A percentile compares a stretch with the other conserved stretches of the same genome.
Evolutionary conservation across 2,888 invertebrate species (phyloP).

Genomic region (Trilocha varians): DNA sequence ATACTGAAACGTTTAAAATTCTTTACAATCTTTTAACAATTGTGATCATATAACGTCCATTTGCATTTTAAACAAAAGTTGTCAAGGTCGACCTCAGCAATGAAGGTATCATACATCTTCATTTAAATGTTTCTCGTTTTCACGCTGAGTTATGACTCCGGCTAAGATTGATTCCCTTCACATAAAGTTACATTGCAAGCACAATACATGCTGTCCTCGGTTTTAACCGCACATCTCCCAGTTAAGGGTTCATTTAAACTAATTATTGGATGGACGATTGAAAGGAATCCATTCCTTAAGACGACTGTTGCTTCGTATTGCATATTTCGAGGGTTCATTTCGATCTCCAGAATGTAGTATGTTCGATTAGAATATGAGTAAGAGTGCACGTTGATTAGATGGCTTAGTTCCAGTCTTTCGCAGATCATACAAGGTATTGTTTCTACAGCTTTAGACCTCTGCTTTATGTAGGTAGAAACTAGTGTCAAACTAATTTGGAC

Average conservation of each 20-base stretch:
- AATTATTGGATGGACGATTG: conserved; percentile 70
- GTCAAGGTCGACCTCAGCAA: too few relatives aligned
- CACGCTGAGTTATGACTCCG: too few relatives aligned
- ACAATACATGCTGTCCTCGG: conserved; percentile 32
- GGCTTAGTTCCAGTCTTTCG: conserved; percentile 57
- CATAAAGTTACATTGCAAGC: conserved; percentile 24
- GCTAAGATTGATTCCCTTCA: conserved; percentile 4
- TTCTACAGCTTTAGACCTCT: conserved; percentile 21
- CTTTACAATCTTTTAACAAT: too few relatives aligned
- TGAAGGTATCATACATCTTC: too few relatives aligned
- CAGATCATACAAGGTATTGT: conserved; percentile 54
- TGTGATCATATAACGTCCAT: too few relatives aligned
- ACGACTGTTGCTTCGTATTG: conserved; percentile 78
- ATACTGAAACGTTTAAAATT: too few relatives aligned
- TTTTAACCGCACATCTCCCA: conserved; percentile 32
- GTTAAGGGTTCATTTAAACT: conserved; percentile 23
- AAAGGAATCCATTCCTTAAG: conserved; percentile 40
- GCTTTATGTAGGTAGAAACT: conserved; percentile 38
- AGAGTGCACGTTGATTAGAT: conserved; percentile 53
- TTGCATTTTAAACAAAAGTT: too few relatives aligned
- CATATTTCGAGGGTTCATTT: conserved; percentile 75
- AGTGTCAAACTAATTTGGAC: conserved; percentile 55
- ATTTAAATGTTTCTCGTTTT: too few relatives aligned
- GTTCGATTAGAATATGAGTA: conserved; percentile 35
- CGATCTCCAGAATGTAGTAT: conserved; percentile 75